Percentiles rank a stretch among this genome's conserved stretches.
Conservation (phyloP, 53 echinoderm and acorn worm genomes). For the Echinometra lucunter region DNA sequence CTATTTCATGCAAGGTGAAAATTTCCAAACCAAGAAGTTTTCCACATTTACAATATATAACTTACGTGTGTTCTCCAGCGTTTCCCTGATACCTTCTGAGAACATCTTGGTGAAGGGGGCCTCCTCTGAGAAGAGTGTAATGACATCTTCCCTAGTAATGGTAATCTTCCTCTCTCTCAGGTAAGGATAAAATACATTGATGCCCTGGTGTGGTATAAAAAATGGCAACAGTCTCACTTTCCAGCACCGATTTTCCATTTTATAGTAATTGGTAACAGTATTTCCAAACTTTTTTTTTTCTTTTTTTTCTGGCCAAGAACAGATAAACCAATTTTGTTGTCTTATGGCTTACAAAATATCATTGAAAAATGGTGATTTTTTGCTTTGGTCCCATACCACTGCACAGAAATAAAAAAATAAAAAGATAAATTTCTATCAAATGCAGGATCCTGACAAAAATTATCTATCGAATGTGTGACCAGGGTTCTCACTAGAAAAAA, state of each 20-base stretch:
- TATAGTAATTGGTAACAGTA: neutral
- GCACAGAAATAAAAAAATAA: too few relatives aligned
- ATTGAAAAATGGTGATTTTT: too few relatives aligned
- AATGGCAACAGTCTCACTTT: neutral
- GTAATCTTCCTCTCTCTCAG: constrained; percentile 79
- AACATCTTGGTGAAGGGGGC: constrained; percentile 84
- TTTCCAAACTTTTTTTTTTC: neutral
- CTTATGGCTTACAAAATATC: too few relatives aligned
- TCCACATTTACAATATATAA: too few relatives aligned
- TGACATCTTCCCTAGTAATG: constrained; percentile 83
- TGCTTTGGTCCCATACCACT: too few relatives aligned
- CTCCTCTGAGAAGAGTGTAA: constrained; percentile 85
- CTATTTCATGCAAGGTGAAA: neutral
- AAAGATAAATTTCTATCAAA: too few relatives aligned
- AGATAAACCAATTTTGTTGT: too few relatives aligned
- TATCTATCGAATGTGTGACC: too few relatives aligned
- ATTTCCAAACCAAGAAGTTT: too few relatives aligned
- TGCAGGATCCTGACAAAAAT: too few relatives aligned
- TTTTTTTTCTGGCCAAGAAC: too few relatives aligned
- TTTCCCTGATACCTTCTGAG: constrained; percentile 72
- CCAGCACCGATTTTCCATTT: neutral
- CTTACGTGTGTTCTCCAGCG: constrained; percentile 72
- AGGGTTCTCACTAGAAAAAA: too few relatives aligned
- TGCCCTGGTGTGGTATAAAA: constrained; percentile 72
- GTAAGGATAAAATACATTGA: constrained; percentile 81